Percentiles rank a stretch among this genome's conserved stretches.
Conservation (phyloP, 2,888 invertebrate species). For the Digitonthophagus gazella region DNA sequence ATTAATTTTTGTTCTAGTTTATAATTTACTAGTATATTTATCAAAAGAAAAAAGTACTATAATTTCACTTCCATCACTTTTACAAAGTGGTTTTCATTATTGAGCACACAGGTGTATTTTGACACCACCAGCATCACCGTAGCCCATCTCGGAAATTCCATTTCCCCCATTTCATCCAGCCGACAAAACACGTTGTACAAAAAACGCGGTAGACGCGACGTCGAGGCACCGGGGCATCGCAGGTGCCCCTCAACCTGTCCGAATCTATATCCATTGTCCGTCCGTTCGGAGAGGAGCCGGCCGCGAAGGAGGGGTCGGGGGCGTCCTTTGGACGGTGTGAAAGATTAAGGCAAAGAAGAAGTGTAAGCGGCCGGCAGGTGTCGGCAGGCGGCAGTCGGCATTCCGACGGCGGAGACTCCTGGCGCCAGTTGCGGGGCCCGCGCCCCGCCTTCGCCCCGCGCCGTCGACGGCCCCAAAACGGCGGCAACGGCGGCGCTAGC, state of each 20-base stretch:
- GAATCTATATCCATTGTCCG: conserved; percentile 1
- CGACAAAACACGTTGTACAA: no score
- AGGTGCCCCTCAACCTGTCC: not conserved
- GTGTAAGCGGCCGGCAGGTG: conserved; percentile 37
- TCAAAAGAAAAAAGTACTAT: no score
- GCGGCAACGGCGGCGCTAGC: conserved; percentile 18
- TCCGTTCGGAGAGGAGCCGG: not conserved
- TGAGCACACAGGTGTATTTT: no score
- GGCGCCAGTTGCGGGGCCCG: conserved; percentile 53
- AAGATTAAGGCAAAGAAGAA: conserved; percentile 31
- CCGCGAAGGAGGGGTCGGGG: conserved; percentile 1
- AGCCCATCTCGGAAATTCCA: no score
- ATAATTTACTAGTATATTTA: no score
- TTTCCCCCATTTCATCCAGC: no score
- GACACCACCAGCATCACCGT: no score
- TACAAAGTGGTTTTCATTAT: no score
- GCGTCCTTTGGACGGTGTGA: conserved; percentile 21
- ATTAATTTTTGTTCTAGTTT: no score
- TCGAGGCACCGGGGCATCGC: not conserved
- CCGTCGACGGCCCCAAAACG: conserved; percentile 45
- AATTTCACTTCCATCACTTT: no score
- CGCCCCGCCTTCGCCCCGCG: conserved; percentile 52
- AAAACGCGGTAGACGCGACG: no score
- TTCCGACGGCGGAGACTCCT: conserved; percentile 55
- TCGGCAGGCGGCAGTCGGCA: conserved; percentile 50